Evolutionary conservation across 2,113 vertebrate genomes (phyloP).

Genomic region (rabbit (Oryctolagus cuniculus)): mOryCun1.1 NC_091443.1:61922501-61923000

Average conservation of each 20-base stretch:
- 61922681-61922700: background rate
- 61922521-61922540: too few species aligned
- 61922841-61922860: background rate
- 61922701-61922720: background rate
- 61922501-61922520: too few species aligned
- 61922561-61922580: too few species aligned
- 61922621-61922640: too few species aligned
- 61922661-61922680: background rate
- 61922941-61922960: slow-evolving; percentile 18
- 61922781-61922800: slow-evolving; percentile 21
- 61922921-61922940: background rate
- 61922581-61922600: too few species aligned
- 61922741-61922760: background rate
- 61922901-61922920: background rate
- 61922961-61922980: background rate
- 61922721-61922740: background rate
- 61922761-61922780: background rate
- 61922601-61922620: too few species aligned
- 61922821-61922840: background rate
- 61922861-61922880: slow-evolving; percentile 46
- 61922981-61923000: background rate
- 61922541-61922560: too few species aligned
- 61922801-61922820: background rate
- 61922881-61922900: slow-evolving; percentile 17
- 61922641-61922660: slow-evolving; percentile 10